A percentile compares a stretch with the other conserved stretches of the same genome.
These are phyloP conservation scores for Rhimphoctona megacephalus DNA, from an alignment of 2,888 invertebrate genomes.

Conservation along the genomic window DNA sequence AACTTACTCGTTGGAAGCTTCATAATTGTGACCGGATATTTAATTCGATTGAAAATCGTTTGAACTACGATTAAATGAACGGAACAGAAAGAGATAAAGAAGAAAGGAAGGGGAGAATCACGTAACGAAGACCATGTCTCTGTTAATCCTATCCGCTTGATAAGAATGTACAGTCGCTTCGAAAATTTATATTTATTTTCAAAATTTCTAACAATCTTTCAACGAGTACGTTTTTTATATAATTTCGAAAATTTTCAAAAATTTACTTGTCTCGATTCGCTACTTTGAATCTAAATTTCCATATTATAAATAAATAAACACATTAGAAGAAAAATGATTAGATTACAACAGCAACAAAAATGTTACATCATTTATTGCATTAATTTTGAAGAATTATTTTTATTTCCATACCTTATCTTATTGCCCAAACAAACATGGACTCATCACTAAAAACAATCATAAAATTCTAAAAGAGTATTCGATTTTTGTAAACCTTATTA, in stretches of 20 bases:
- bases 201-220: not conserved
- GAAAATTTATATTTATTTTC: not conserved
- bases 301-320: not conserved
- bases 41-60: conserved; percentile 47
- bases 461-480: too few relatives aligned
- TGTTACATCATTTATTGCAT: too few relatives aligned
- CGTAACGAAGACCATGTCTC: conserved; percentile 22
- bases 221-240: not conserved
- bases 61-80: conserved; percentile 20
- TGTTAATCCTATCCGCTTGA: conserved; percentile 1
- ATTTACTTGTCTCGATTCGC: too few relatives aligned
- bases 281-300: too few relatives aligned
- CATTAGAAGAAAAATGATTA: too few relatives aligned
- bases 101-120: not conserved
- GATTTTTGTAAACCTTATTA: too few relatives aligned
- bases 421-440: too few relatives aligned
- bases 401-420: too few relatives aligned
- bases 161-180: not conserved
- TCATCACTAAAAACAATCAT: too few relatives aligned
- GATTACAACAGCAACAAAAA: too few relatives aligned
- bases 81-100: not conserved
- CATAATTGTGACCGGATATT: conserved; percentile 35
- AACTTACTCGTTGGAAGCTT: conserved; percentile 40
- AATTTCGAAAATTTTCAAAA: too few relatives aligned
- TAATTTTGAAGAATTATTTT: too few relatives aligned